Evolutionary conservation across 2,888 invertebrate genomes (phyloP).

Genomic region (Azorinus chamasolen): DNA sequence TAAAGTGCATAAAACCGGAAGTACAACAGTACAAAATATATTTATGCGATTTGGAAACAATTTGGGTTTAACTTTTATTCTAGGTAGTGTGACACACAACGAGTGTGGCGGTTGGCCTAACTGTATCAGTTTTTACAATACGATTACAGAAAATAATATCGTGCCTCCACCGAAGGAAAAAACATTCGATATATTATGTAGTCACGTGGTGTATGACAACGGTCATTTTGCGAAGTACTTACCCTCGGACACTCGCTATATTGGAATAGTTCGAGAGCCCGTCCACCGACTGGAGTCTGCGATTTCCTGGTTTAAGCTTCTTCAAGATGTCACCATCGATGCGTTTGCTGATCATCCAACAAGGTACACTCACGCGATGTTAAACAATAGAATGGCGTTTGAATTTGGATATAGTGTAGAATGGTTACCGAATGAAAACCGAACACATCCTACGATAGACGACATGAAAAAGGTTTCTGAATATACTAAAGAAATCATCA

Average conservation of each 20-base stretch:
- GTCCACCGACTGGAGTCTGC: constrained; percentile 66
- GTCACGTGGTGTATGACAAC: constrained; percentile 70
- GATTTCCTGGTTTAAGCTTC: constrained; percentile 57
- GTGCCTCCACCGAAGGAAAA: constrained; percentile 53
- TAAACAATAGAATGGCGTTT: constrained; percentile 67
- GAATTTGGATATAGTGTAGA: constrained; percentile 57
- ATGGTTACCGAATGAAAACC: constrained; percentile 34
- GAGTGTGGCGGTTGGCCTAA: constrained; percentile 45
- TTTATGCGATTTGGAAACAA: constrained; percentile 65
- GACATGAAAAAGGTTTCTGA: constrained; percentile 35
- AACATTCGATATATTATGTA: constrained; percentile 69
- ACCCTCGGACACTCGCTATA: constrained; percentile 64
- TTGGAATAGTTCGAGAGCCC: constrained; percentile 73
- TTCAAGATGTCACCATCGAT: constrained; percentile 40
- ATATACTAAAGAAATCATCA: constrained; percentile 43
- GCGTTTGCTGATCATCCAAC: constrained; percentile 60
- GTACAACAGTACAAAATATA: constrained; percentile 69
- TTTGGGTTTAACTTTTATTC: constrained; percentile 65
- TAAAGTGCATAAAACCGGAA: constrained; percentile 73
- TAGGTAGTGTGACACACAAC: constrained; percentile 50
- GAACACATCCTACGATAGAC: constrained; percentile 35
- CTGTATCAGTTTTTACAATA: constrained; percentile 56
- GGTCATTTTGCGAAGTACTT: constrained; percentile 50
- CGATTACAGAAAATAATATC: constrained; percentile 47
- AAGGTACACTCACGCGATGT: constrained; percentile 60